Base-by-base conservation (phyloP, 1,140 invertebrate genomes). In the Diachasmimorpha longicaudata region DNA sequence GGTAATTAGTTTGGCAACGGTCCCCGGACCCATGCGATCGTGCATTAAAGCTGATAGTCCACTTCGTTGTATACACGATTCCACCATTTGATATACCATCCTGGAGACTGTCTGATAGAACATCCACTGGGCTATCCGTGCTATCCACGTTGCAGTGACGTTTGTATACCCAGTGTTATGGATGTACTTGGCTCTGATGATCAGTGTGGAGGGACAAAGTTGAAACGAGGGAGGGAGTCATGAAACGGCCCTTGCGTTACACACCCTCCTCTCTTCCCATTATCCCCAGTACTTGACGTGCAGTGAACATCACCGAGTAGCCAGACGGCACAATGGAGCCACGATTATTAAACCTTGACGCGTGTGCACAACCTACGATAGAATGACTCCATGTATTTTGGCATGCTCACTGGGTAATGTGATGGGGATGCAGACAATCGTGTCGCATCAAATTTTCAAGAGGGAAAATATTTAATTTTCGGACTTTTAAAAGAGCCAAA, bases 231-330 rank as follows among this genome's bases (percentile, higher is more conserved):
- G 63, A 1, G 23, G 4, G 3, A 4, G 14, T 67, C 63, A 67
- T 69, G 67, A 39, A 48, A 48, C 23, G 25, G 67, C 46, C 19
- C 25, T 74, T 21, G 13, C 31, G 69, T 75, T 66, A 58, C 70
- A 44, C 36, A 3, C 9, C 58, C 58, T 31, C 23, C 58, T 19
- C 19, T 19, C 19, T 25, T 6, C 16, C 68, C 37, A 70, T 75
- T 75, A 75, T 75, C 37, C 52, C 36, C 42, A 37, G 52, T 75
- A 75, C 67, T 75, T 63, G 68, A 75, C 37, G 73, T 75, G 46
- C 44, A 48, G 19, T 36, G 46, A 68, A 48, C 37, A 69, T 67
- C 73, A 44, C 31, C 25, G 44, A 74, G 25, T 48, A 44, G 42
- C 25, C 37, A 76, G 31, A 55, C 16, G 37, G 74, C 52, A 69